Base-by-base conservation (phyloP, 2,113 vertebrate species). In the Sander lucioperca region DNA sequence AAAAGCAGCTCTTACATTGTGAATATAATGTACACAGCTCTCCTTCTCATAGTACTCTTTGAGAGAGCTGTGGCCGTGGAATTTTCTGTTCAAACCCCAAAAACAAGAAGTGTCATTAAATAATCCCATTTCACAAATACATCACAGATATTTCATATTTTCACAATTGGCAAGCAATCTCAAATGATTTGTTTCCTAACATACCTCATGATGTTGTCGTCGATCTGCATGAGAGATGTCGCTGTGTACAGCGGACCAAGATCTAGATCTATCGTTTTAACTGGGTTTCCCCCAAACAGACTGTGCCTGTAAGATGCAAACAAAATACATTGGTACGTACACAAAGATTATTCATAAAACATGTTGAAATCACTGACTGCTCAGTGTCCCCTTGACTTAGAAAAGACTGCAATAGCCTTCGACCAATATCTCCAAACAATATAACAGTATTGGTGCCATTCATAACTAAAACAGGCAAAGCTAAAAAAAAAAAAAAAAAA, bases 41-140 rank as follows among this genome's bases (percentile, higher is more conserved):
- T 99, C 98, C 84, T 98, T 95, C 90, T 99, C 98, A 4, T 99
- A 99, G 87, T 99, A 99, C 80, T 99, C 98, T 92, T 99, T 98
- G 88, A 99, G 94, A 53, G 98, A 97, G 83, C 76, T 93, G 86
- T 99, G 98, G 69, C 97, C 97, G 19, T 99, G 98, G 91, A 99
- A 99, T 88, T 99, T 99, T 90, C 98, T 99, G 89, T 88, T 88
- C 36, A 88, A 91, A 78, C 79, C 16, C 18, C 0, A 85, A 53
- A 85, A 59, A 74, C 19, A 61, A 10, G 3, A 68, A 33, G 13
- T 0, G n/a, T 27, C 6, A 19, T 47, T 48, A n/a, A 68, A 43
- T 54, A 16, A 13, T 45, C n/a, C 4, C 27, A 50, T 3, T 51
- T 11, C 21, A 57, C 50, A 36, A 39, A 43, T 6, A 39, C n/a